Base-by-base conservation (phyloP, 1,140 invertebrate species). In the Stratiolaelaps scimitus region DNA sequence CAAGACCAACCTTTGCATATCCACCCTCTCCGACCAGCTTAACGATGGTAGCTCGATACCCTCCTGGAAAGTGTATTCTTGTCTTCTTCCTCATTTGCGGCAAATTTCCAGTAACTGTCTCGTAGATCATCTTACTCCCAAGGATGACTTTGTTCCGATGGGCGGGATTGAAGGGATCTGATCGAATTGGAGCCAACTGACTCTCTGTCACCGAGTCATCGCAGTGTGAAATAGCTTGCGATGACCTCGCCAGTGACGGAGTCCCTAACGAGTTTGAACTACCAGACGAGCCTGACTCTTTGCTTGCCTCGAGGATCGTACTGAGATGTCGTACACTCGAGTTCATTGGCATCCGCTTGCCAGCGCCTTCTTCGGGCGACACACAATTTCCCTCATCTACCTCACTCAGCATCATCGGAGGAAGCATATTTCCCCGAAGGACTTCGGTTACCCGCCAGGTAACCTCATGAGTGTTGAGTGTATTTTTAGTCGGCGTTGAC, bases 361-460 rank as follows among this genome's bases (percentile, higher is more conserved):
- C 20, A 19, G 17, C 1, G 53, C 53, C 53, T 29, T 60, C n/a
- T 26, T 23, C 53, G 26, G 23, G 26, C 13, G 34, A 15, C 10
- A 26, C 5, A 40, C 34, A 40, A 40, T 4, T 40, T 10, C 10
- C 34, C 34, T 10, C 34, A 40, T 40, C 34, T 40, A 4, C 34
- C 10, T 40, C 34, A 40, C 5, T 40, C 4, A 40, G 34, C 34
- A 40, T 40, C 34, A 40, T 40, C 4, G 34, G 34, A 40, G 34
- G 53, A 23, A 34, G 53, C 4, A n/a, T 34, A 26, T 60, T 17
- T 26, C 53, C 20, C 20, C 26, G 34, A 2, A 60, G 53, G 15
- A 60, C 34, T 10, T 60, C 53, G 17, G 53, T 60, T 15, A 60
- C 53, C n/a, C 53, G 53, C 53, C 53, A 60, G 53, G 17, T 60